Percentiles rank a stretch among this genome's conserved stretches.
phyloP scores from a whole-genome alignment of 2,888 invertebrate species.

The Lysandra bellargus region DNA sequence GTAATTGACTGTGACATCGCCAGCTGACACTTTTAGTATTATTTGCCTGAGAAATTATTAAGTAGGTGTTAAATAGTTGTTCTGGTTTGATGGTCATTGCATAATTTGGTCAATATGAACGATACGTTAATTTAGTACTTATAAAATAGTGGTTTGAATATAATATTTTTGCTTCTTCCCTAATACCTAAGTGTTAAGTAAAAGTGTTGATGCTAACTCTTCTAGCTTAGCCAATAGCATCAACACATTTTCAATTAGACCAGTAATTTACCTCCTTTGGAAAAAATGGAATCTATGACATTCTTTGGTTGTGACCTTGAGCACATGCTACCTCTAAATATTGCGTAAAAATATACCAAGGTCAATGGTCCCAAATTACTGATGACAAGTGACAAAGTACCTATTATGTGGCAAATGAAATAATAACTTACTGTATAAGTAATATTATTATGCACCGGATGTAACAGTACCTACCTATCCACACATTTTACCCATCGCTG shows the following conservation, averaged over 20 bases:
- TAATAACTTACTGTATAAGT: background rate
- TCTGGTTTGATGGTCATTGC: background rate
- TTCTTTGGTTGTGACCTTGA: too few species aligned
- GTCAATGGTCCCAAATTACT: too few species aligned
- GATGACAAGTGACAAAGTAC: background rate
- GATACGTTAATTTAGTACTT: background rate
- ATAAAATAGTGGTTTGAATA: too few species aligned
- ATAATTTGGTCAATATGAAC: background rate
- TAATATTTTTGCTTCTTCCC: too few species aligned
- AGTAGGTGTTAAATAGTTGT: background rate
- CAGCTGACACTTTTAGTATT: constrained; percentile 19
- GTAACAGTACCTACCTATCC: background rate
- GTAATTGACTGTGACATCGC: constrained; percentile 25
- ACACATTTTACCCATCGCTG: background rate
- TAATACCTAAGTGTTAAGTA: too few species aligned
- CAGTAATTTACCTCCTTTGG: too few species aligned
- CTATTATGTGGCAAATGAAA: background rate
- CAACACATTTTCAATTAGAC: too few species aligned
- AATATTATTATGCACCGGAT: background rate
- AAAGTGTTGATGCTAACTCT: too few species aligned
- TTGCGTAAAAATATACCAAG: too few species aligned
- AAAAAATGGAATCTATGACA: too few species aligned
- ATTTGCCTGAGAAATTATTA: constrained; percentile 26
- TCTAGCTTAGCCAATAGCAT: too few species aligned
- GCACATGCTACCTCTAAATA: too few species aligned